Percentiles rank a stretch among this genome's conserved stretches.
Evolutionary conservation across 2,797 vertebrate genomes (phyloP).

Genomic region (Sardinella longiceps): DNA sequence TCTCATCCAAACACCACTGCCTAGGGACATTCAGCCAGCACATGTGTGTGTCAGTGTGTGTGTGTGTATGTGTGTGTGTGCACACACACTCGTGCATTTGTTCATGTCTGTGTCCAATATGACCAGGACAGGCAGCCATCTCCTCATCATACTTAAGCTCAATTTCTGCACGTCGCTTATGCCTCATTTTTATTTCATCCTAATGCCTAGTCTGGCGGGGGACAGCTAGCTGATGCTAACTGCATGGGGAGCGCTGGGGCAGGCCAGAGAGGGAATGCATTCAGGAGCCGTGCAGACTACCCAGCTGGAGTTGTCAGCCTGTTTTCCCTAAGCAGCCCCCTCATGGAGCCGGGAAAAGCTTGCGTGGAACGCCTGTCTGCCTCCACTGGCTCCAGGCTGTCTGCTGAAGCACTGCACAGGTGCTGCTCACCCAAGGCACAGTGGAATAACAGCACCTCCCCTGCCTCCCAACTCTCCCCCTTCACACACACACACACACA

Average conservation of each 20-base stretch:
- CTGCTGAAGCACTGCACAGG: slow-evolving; percentile 23
- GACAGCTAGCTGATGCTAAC: slow-evolving; percentile 8
- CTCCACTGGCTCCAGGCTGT: slow-evolving; percentile 14
- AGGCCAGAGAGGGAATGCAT: background rate
- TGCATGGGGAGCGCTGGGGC: background rate
- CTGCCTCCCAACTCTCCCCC: background rate
- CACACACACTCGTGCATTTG: background rate
- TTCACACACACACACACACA: background rate
- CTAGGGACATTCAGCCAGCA: background rate
- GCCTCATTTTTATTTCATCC: background rate
- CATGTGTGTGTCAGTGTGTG: background rate
- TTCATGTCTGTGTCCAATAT: slow-evolving; percentile 44
- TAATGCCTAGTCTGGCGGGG: background rate
- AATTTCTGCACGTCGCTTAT: background rate
- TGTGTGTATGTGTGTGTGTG: slow-evolving; percentile 53
- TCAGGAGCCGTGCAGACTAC: slow-evolving; percentile 10
- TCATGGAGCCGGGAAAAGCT: slow-evolving; percentile 7
- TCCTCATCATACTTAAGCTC: background rate
- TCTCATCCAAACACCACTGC: background rate
- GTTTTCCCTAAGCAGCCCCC: slow-evolving; percentile 20
- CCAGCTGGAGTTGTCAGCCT: slow-evolving; percentile 16
- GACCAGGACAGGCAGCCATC: background rate
- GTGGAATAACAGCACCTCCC: slow-evolving; percentile 10
- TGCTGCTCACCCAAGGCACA: slow-evolving; percentile 16
- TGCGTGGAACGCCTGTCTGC: slow-evolving; percentile 22